A percentile compares a stretch with the other conserved stretches of the same genome.
phyloP scores from a whole-genome alignment of 1,140 invertebrate genomes.

The Gryllus bimaculatus region DNA sequence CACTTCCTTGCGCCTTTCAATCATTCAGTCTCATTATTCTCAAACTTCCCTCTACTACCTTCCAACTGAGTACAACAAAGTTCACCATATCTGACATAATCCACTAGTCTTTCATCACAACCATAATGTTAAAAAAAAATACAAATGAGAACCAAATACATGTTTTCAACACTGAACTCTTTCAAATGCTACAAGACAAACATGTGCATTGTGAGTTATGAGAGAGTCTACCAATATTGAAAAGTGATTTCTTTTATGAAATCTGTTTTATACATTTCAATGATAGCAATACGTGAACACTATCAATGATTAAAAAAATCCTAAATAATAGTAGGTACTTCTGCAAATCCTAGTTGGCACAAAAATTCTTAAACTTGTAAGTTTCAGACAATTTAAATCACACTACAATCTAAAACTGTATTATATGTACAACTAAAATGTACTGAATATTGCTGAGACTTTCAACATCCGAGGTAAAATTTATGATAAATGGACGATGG shows the following conservation, averaged over 20 bases:
- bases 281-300: not conserved
- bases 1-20: not conserved
- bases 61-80: not conserved
- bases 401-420: not conserved
- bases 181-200: not conserved
- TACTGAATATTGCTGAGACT: not conserved
- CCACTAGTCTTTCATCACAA: conserved; percentile 1
- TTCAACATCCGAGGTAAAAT: not conserved
- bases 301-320: not conserved
- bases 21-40: not conserved
- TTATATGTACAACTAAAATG: not conserved
- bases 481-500: not conserved
- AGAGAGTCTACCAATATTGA: not conserved
- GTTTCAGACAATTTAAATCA: not conserved
- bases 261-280: not conserved
- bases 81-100: not conserved
- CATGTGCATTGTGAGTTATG: not conserved
- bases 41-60: not conserved
- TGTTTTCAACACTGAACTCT: not conserved
- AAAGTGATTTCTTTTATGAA: not conserved
- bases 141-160: not conserved
- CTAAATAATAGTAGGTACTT: not conserved
- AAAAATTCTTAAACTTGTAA: not conserved
- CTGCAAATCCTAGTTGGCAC: not conserved
- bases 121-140: not conserved